Base-by-base conservation (phyloP, 2,797 vertebrate species). In the Ctenochaetus hawaiiensis region DNA sequence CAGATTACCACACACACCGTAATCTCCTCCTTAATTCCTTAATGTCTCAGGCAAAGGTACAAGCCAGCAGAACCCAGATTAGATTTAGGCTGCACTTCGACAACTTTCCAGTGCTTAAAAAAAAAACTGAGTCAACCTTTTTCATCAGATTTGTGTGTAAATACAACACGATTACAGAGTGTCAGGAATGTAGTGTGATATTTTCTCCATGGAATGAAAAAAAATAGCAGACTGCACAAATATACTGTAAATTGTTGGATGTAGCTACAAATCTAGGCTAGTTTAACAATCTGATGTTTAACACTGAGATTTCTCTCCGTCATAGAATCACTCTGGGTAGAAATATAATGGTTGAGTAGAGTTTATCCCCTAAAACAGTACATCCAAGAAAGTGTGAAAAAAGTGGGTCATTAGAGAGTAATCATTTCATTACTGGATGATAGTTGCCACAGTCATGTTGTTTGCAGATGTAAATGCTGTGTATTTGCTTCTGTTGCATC, bases 51-150 rank as follows among this genome's bases (percentile, higher is more conserved):
- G 79, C 78, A 90, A 91, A 90, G 76, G 80, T 87, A 90, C 80
- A 82, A 92, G 85, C 90, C 82, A 91, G 89, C 92, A 93, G 79
- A 89, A 85, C 67, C 70, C 88, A 91, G 91, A 93, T 91, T 90
- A 91, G 83, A 92, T 90, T 85, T 77, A 84, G 81, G 69, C 65
- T 77, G 64, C 52, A 60, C 67, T 64, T 13, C 17, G 59, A 83
- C 85, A 80, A 77, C 48, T 16, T 34, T 51, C 75, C 16, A 26
- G 8, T 49, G 68, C 54, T 62, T 6, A 69, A 80, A 89, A 76
- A 48, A 26, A 65, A 74, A 67, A 30, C 85, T 37, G 89, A 93
- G 80, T 93, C 85, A 71, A 83, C 80, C n/a, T 34, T 92, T 89
- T 89, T 89, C 86, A 87, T 89, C 68, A 84, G 89, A 91, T 93